phyloP scores from a whole-genome alignment of 2,797 vertebrate genomes.

The Helarctos malayanus region DNA sequence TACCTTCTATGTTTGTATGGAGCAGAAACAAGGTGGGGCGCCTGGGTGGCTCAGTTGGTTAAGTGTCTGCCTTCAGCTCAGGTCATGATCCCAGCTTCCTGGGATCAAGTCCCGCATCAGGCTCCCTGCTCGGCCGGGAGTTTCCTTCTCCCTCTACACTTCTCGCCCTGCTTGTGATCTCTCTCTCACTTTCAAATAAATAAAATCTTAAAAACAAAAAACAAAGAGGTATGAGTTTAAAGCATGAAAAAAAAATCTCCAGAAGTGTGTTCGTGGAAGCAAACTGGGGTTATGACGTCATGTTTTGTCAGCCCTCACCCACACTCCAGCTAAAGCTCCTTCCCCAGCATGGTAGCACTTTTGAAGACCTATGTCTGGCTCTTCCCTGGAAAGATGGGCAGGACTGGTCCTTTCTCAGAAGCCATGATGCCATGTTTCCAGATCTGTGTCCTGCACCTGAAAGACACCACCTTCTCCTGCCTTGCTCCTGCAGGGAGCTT shows the following conservation, averaged over 20 bases:
- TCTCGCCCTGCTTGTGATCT: too few relatives aligned
- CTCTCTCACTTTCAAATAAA: too few relatives aligned
- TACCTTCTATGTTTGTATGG: background rate
- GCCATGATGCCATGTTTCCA: background rate
- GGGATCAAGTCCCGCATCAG: too few relatives aligned
- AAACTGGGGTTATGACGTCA: rapidly evolving
- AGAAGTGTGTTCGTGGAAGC: background rate
- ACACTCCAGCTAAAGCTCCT: too few relatives aligned
- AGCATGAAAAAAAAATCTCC: background rate
- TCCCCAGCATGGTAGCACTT: background rate
- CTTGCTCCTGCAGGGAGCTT: background rate
- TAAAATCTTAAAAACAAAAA: too few relatives aligned
- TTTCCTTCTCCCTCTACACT: too few relatives aligned
- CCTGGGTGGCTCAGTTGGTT: too few relatives aligned
- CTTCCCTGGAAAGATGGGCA: background rate
- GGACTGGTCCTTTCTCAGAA: background rate
- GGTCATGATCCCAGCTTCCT: too few relatives aligned
- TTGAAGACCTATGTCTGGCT: background rate
- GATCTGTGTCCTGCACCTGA: too few relatives aligned
- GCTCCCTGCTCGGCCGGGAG: too few relatives aligned
- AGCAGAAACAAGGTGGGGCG: background rate
- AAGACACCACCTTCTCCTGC: background rate
- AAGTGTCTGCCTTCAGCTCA: too few relatives aligned
- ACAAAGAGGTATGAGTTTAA: background rate
- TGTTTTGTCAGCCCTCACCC: background rate